These are phyloP conservation scores for Agrochola circellaris DNA, from an alignment of 2,888 invertebrate species.

Conservation along the genomic window DNA sequence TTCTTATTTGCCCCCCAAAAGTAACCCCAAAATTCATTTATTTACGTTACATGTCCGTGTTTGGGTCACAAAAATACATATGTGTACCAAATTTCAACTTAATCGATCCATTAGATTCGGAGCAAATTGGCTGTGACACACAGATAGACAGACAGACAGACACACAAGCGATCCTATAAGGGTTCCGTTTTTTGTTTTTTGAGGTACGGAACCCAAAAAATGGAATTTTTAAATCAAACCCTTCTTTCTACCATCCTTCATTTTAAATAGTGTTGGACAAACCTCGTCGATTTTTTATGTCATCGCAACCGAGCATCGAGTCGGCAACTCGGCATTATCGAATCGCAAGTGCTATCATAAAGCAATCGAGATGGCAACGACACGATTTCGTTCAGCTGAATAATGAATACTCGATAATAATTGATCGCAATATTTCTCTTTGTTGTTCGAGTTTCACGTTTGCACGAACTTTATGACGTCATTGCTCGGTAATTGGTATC, in stretches of 20 bases:
- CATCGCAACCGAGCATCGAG: slow-evolving; percentile 35
- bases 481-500: slow-evolving; percentile 59
- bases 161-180: no score
- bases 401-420: slow-evolving; percentile 81
- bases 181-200: no score
- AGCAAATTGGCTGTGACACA: no score
- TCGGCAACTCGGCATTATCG: slow-evolving; percentile 44
- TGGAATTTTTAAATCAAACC: slow-evolving; percentile 1
- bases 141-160: no score
- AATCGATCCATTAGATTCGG: no score
- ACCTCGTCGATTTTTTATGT: slow-evolving; percentile 36
- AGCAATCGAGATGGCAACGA: slow-evolving; percentile 73
- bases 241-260: not conserved
- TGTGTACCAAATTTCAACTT: no score
- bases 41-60: no score
- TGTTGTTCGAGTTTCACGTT: slow-evolving; percentile 67
- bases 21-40: no score
- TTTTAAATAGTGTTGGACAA: slow-evolving; percentile 47
- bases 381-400: slow-evolving; percentile 77
- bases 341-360: slow-evolving; percentile 64
- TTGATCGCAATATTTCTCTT: slow-evolving; percentile 79
- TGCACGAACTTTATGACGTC: slow-evolving; percentile 59
- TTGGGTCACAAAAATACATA: no score
- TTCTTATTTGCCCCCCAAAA: no score
- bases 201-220: no score